Base-by-base conservation (phyloP, 2,797 vertebrate species). In the Neosilurus mollespiculum region DNA sequence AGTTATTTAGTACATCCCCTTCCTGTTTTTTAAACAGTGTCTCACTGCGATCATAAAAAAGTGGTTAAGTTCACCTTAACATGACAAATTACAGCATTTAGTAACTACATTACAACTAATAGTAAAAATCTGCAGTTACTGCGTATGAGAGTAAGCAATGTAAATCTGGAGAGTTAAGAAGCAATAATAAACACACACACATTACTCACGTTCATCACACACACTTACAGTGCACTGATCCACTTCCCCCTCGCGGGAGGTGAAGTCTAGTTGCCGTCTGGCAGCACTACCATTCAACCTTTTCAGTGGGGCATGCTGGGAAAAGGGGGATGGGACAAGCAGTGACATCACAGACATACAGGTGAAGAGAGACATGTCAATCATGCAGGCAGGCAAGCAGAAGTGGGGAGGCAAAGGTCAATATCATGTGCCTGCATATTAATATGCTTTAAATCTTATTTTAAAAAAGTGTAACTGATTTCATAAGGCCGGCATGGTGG, bases 141-240 rank as follows among this genome's bases (percentile, higher is more conserved):
- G 37, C 37, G 2, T 24, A 9, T 64, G 22, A 24, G n/a, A n/a
- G 12, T 15, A 7, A 22, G 20, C 30, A 37, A 61, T 9, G 7
- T 59, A 37, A 59, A 22, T 37, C 18, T 37, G 54, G 3, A 49
- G 12, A 51, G n/a, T 14, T 77, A 43, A 9, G 14, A 18, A 22
- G 59, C 5, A 20, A 56, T 56, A 9, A 5, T n/a, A n/a, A 56
- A 22, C 78, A n/a, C 70, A 81, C 65, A n/a, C 37, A 43, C 37
- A 43, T 43, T 43, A 43, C 34, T 53, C 56, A 78, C 5, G 6
- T 59, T 24, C 51, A 53, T 24, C 86, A 85, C 88, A 88, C 85
- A 88, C 93, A 96, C 95, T 96, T 96, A 96, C 94, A 93, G 94
- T 94, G 91, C 92, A 92, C 90, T 93, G 92, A 83, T 97, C 95